Evolutionary conservation across 2,113 vertebrate species (phyloP).

Genomic region (Microtus ochrogaster): DNA sequence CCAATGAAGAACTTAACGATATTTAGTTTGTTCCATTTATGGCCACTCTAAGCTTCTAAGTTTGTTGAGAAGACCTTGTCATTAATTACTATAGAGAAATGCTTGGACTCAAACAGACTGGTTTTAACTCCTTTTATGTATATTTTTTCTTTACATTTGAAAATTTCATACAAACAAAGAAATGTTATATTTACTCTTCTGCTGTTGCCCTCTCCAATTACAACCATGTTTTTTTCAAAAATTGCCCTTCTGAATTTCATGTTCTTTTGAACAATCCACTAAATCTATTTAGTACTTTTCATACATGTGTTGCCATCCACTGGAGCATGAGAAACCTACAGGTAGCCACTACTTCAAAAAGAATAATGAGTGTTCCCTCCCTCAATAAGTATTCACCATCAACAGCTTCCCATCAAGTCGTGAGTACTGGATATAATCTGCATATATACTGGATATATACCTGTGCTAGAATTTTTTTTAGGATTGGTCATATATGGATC

Average conservation of each 20-base stretch:
- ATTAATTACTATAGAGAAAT: background rate
- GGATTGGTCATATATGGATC: background rate
- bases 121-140: background rate
- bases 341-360: background rate
- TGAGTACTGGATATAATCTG: background rate
- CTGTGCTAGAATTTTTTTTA: too few species aligned
- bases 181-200: background rate
- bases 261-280: background rate
- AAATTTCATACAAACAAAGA: background rate
- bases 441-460: too few species aligned
- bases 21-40: background rate
- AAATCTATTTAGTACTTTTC: background rate
- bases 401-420: rapidly evolving
- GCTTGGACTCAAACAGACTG: background rate
- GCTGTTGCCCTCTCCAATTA: background rate
- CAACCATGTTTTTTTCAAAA: background rate
- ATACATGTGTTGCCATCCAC: too few species aligned
- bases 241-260: background rate
- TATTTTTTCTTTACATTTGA: background rate
- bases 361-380: background rate
- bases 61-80: background rate
- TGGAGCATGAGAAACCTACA: background rate
- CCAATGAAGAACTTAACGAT: background rate
- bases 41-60: rapidly evolving
- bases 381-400: background rate